A percentile compares a stretch with the other conserved stretches of the same genome.
Conservation (phyloP, 2,888 invertebrate species). For the Eledona agricola region DNA sequence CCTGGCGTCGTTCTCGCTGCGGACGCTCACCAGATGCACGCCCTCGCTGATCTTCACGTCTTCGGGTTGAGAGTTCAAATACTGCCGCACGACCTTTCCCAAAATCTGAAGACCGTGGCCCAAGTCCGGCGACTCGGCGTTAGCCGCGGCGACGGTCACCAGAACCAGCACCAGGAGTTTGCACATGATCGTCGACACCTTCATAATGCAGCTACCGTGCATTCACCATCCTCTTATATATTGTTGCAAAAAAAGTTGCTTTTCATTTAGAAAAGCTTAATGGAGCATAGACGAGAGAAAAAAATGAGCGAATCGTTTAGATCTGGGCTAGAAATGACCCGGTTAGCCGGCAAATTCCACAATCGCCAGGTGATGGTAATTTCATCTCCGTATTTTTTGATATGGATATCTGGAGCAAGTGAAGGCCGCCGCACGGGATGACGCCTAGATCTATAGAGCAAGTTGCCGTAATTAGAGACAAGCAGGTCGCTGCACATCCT, state of each 20-base stretch:
- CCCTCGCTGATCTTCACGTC: conserved; percentile 71
- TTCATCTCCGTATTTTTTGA: conserved; percentile 38
- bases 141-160: conserved; percentile 17
- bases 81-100: conserved; percentile 63
- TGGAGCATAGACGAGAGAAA: conserved; percentile 60
- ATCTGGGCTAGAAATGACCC: conserved; percentile 53
- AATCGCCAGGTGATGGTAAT: conserved; percentile 35
- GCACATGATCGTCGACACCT: conserved; percentile 48
- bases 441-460: no score
- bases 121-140: conserved; percentile 45
- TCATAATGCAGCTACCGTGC: conserved; percentile 43
- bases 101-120: conserved; percentile 55
- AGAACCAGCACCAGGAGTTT: conserved; percentile 52
- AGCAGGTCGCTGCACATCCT: conserved; percentile 30
- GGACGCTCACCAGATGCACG: conserved; percentile 69
- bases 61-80: conserved; percentile 64
- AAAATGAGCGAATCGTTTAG: conserved; percentile 55
- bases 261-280: conserved; percentile 57
- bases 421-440: conserved; percentile 57
- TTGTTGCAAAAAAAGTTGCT: conserved; percentile 40
- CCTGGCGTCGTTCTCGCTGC: conserved; percentile 63
- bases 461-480: no score
- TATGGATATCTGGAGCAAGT: conserved; percentile 56
- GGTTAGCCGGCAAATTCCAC: conserved; percentile 42
- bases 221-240: conserved; percentile 32